Evolutionary conservation across 37 sponge, comb jelly and placozoan species (phyloP), one percentile per base, ranked within the genome.

Genomic region (Axinella damicornis): DNA sequence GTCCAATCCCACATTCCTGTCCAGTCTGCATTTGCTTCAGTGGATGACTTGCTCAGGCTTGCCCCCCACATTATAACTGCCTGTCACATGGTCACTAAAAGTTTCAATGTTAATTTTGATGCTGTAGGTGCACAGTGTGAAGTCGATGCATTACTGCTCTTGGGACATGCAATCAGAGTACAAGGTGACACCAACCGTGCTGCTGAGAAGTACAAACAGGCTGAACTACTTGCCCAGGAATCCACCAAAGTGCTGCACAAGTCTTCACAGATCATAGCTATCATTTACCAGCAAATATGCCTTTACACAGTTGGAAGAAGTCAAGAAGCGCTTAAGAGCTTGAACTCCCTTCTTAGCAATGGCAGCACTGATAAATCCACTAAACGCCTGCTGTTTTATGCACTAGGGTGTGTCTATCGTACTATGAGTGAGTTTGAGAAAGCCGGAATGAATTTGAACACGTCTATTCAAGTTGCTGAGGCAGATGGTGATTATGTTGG

Each of bases 221-320:
- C 83, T 70, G 72, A 71, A 17, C 21, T 16, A 11, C 13, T 9
- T 6, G 2, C 34, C 21, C 13, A 15, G 13, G 41, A 36, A 19
- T 36, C 46, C 22, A 17, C 62, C n/a, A n/a, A n/a, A n/a, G 4
- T 46, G 9, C 46, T 12, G 46, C 6, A 46, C 4, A 46, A 9
- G 6, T 63, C 70, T 36, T 9, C 15, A 20, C 17, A 57, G n/a
- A 28, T 36, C 4, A 12, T 16, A 25, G 72, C 83, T 14, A 71
- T 82, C 55, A 71, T 82, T 32, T 71, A 53, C 72, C 83, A 82
- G 61, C 83, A 82, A 21, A 31, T 71, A 18, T 82, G 83, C 54
- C 12, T 40, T 0, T 55, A 71, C 56, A 40, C 34, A 30, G 25
- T 33, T 20, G 72, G 83, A 25, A 52, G 57, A 39, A 71, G 71